Evolutionary conservation across 2,797 vertebrate species (phyloP).

Genomic region (Poliocrania exsul): DNA sequence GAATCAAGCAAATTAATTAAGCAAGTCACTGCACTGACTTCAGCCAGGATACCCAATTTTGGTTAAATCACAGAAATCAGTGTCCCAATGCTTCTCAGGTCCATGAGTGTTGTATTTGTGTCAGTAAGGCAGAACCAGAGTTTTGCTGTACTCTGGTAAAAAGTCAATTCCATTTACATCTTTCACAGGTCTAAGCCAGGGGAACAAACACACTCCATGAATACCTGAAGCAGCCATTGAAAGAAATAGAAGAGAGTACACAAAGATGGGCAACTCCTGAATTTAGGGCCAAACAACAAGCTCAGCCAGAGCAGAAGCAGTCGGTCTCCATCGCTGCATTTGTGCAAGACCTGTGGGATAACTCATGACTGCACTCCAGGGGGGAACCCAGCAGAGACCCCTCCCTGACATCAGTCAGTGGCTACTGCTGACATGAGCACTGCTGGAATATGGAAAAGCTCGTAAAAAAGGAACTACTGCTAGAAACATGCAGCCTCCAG

Average conservation of each 20-base stretch:
- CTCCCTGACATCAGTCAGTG: not conserved
- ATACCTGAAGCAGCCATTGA: not conserved
- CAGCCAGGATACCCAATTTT: not conserved
- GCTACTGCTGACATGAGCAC: rapidly evolving
- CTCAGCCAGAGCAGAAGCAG: not conserved
- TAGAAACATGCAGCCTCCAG: not conserved
- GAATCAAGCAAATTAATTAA: not conserved
- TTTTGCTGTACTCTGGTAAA: not conserved
- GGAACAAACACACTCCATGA: not conserved
- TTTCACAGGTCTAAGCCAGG: not conserved
- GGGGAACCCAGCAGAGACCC: not conserved
- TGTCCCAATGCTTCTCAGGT: not conserved
- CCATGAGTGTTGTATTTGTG: rapidly evolving
- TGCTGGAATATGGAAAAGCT: not conserved
- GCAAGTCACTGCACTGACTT: not conserved
- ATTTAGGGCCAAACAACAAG: not conserved
- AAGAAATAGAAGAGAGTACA: not conserved
- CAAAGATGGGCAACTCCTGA: not conserved
- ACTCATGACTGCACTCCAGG: not conserved
- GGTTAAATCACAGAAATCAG: not conserved
- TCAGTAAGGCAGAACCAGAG: not conserved
- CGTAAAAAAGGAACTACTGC: not conserved
- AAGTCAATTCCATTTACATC: not conserved
- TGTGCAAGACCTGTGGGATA: not conserved
- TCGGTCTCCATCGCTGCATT: rapidly evolving